Conservation (phyloP, 2,113 vertebrate species). For the Probosciger aterrimus region DNA sequence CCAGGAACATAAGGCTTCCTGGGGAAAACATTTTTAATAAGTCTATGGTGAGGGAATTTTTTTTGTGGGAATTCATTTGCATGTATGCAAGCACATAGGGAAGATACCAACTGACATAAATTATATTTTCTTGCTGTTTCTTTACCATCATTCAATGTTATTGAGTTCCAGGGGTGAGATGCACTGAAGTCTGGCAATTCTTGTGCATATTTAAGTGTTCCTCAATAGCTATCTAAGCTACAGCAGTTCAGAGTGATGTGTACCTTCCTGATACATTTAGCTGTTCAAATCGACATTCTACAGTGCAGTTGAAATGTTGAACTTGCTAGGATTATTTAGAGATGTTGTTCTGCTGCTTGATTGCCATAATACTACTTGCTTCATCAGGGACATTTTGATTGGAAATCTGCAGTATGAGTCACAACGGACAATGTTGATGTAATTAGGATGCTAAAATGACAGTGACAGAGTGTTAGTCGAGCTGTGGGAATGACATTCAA, state of each 20-base stretch:
- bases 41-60: neutral
- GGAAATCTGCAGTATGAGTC: slow-evolving; percentile 27
- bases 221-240: neutral
- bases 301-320: neutral
- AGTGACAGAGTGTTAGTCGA: neutral
- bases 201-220: neutral
- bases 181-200: neutral
- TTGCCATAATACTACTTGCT: neutral
- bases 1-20: neutral
- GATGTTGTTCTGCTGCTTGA: neutral
- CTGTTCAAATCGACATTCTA: neutral
- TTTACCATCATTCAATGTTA: neutral
- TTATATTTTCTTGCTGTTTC: neutral
- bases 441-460: slow-evolving; percentile 42
- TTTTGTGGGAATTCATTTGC: neutral
- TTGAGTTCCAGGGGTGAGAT: neutral
- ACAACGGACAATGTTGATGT: slow-evolving; percentile 39
- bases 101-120: neutral
- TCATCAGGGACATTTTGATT: slow-evolving; percentile 46
- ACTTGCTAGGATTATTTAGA: neutral
- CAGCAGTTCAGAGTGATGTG: neutral
- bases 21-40: neutral
- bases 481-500: slow-evolving; percentile 15
- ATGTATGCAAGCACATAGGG: neutral
- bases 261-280: neutral